Percentiles rank a stretch among this genome's conserved stretches.
Conservation (phyloP, 2,888 invertebrate genomes). For the Drosophila affinis region DNA sequence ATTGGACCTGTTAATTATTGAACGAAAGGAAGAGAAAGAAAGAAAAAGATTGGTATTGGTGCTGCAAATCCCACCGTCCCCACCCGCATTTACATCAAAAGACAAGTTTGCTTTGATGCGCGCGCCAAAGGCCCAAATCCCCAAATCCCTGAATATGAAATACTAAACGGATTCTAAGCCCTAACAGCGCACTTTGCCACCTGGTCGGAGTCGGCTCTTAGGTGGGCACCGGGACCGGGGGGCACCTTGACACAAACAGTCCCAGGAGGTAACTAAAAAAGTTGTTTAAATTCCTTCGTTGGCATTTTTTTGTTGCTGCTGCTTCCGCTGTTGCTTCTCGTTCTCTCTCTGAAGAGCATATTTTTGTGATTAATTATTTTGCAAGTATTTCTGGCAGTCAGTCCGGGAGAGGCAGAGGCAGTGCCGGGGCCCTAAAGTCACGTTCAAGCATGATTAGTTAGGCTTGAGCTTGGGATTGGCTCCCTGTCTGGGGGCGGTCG, state of each 20-base stretch:
- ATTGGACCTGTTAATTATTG: slow-evolving; percentile 85
- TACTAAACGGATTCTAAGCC: slow-evolving; percentile 75
- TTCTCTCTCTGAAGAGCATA: slow-evolving; percentile 42
- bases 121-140: slow-evolving; percentile 51
- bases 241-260: slow-evolving; percentile 54
- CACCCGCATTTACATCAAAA: slow-evolving; percentile 67
- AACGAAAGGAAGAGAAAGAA: slow-evolving; percentile 13
- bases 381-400: slow-evolving; percentile 60
- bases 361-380: slow-evolving; percentile 81
- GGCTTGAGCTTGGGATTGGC: slow-evolving; percentile 51
- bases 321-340: neutral
- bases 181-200: slow-evolving; percentile 60
- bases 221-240: slow-evolving; percentile 14
- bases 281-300: slow-evolving; percentile 72
- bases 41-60: slow-evolving; percentile 16
- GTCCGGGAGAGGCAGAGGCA: slow-evolving; percentile 1
- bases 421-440: slow-evolving; percentile 59
- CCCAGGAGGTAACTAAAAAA: slow-evolving; percentile 76
- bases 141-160: slow-evolving; percentile 80
- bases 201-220: slow-evolving; percentile 49
- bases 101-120: slow-evolving; percentile 68
- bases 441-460: slow-evolving; percentile 80
- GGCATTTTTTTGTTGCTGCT: slow-evolving; percentile 35
- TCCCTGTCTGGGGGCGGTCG: neutral
- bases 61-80: slow-evolving; percentile 26